Evolutionary conservation across 2,888 invertebrate genomes (phyloP), one percentile per base, ranked within the genome.

Genomic region (Stenotaenia linearis): DNA sequence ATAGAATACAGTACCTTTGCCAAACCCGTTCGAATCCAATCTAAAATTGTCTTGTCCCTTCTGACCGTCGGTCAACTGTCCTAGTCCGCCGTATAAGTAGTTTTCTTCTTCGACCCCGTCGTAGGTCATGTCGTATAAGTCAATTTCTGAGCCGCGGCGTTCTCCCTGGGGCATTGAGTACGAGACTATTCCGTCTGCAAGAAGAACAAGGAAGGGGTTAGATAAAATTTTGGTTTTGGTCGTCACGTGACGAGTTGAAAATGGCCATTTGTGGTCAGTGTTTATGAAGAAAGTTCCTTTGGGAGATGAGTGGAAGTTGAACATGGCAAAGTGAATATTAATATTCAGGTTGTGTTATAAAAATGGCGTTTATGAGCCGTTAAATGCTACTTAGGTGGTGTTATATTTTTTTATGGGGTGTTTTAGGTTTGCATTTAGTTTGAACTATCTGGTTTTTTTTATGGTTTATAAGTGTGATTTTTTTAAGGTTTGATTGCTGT

Each of bases 121-220:
- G 88, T 96, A 96, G 25, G 91, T 91, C 82, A 91, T 90, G 87
- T 96, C 96, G 82, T 91, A 91, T 83, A 96, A 91, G 85, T 94
- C 93, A 87, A 94, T 90, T 77, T 91, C 92, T 83, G 91, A 90
- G 82, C 92, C 93, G 32, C 93, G 89, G 84, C 91, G 91, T 87
- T 94, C 93, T 18, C 96, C 96, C 86, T 94, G 93, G 18, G 94
- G 93, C 91, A 95, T 94, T 76, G 92, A 91, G 87, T 96, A 97
- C 81, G 93, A 91, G 32, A 94, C 89, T 79, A 96, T 90, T 25
- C 94, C 94, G 84, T 93, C 96, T 92, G 89, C 86, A 85, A 75
- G 28, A 79, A 50, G 79, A 81, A 50, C 37, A 75, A 75, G 18
- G 23, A 10, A 25, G 18, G 4, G 10, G 10, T 69, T 10, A 28